Conservation (phyloP, 2,888 invertebrate genomes). For the Pyrgus malvae region DNA sequence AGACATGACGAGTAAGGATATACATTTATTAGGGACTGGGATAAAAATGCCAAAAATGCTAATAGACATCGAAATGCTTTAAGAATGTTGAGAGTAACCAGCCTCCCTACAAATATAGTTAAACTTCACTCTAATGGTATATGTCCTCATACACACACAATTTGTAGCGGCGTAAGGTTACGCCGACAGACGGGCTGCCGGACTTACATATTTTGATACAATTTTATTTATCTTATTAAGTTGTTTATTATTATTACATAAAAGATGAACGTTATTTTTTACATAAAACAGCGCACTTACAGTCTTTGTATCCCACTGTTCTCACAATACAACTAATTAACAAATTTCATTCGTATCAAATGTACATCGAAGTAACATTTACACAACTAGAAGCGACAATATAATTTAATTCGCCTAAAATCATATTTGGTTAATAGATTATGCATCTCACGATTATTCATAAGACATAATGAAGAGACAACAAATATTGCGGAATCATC, state of each 20-base stretch:
- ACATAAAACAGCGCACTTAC: slow-evolving; percentile 7
- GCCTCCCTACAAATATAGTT: slow-evolving; percentile 6
- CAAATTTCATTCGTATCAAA: slow-evolving; percentile 40
- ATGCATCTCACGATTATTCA: slow-evolving; percentile 30
- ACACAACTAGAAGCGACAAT: slow-evolving; percentile 17
- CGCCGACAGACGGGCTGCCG: background rate
- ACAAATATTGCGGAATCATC: slow-evolving; percentile 54
- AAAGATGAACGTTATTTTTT: background rate
- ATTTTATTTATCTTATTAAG: background rate
- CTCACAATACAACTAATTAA: slow-evolving; percentile 62
- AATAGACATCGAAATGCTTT: slow-evolving; percentile 32
- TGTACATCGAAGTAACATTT: slow-evolving; percentile 17
- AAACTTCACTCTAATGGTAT: background rate
- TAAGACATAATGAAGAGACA: slow-evolving; percentile 43
- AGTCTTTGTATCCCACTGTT: slow-evolving; percentile 14
- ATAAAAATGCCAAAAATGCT: slow-evolving; percentile 34
- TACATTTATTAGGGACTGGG: slow-evolving; percentile 11
- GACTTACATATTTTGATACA: background rate
- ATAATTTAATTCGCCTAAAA: slow-evolving; percentile 16
- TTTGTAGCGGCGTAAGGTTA: background rate
- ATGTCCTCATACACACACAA: background rate
- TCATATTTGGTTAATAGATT: slow-evolving; percentile 28
- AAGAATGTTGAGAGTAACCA: slow-evolving; percentile 17
- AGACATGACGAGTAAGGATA: background rate
- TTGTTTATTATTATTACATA: background rate